A percentile compares a stretch with the other conserved stretches of the same genome.
phyloP scores from a whole-genome alignment of 2,888 invertebrate genomes.

The Lasioglossum lativentre region DNA sequence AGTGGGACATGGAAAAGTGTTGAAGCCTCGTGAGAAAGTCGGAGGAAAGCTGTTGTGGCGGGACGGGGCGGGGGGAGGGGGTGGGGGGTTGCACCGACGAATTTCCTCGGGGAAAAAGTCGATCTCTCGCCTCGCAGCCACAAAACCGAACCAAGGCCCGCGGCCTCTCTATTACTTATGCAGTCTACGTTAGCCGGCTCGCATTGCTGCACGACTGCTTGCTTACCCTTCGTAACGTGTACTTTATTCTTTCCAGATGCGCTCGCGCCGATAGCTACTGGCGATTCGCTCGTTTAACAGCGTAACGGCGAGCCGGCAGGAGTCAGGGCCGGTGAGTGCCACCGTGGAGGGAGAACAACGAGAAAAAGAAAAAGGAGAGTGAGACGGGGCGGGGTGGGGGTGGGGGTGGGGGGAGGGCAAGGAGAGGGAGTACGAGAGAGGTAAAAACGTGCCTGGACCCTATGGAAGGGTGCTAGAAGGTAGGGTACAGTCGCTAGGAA shows the following conservation, averaged over 20 bases:
- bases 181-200: slow-evolving; percentile 70
- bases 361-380: background rate
- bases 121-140: background rate
- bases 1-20: background rate
- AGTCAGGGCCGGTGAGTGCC: slow-evolving; percentile 64
- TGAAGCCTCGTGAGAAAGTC: background rate
- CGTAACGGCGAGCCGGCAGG: slow-evolving; percentile 74
- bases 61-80: too few relatives aligned
- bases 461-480: slow-evolving; percentile 49
- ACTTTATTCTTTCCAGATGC: slow-evolving; percentile 78
- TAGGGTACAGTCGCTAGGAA: slow-evolving; percentile 51
- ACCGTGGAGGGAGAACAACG: slow-evolving; percentile 28
- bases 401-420: too few relatives aligned
- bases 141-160: slow-evolving; percentile 17
- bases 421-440: background rate
- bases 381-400: background rate
- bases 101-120: background rate
- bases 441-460: slow-evolving; percentile 51
- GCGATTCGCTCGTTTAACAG: slow-evolving; percentile 81
- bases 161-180: slow-evolving; percentile 71
- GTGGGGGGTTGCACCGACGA: background rate
- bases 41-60: background rate
- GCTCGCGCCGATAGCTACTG: slow-evolving; percentile 77
- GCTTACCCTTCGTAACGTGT: slow-evolving; percentile 77
- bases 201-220: slow-evolving; percentile 73